These are phyloP conservation scores for Fregata magnificens DNA, from an alignment of 2,113 vertebrate species.

Conservation along the genomic window DNA sequence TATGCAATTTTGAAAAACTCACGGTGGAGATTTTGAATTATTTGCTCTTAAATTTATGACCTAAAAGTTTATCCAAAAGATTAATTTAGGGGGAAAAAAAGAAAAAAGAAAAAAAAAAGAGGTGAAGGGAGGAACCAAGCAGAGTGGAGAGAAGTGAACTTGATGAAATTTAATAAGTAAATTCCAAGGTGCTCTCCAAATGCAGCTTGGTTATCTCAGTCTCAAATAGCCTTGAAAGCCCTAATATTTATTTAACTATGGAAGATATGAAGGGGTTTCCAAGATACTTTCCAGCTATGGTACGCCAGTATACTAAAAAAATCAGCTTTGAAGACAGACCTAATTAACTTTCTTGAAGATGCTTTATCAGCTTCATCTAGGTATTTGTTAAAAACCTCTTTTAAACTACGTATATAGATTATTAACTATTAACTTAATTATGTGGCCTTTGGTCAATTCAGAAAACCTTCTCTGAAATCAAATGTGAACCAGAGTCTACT, in stretches of 20 bases:
- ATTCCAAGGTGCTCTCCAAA: conserved; percentile 24
- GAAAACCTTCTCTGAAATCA: neutral
- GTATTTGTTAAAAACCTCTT: neutral
- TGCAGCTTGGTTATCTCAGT: neutral
- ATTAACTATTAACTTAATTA: conserved; percentile 5
- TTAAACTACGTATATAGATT: neutral
- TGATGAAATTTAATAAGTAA: conserved; percentile 26
- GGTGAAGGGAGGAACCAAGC: neutral
- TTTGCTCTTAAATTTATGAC: neutral
- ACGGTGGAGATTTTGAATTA: neutral
- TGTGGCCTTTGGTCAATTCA: neutral
- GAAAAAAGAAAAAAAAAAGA: neutral
- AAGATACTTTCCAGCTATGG: neutral
- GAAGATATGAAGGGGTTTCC: neutral
- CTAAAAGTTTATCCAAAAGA: neutral
- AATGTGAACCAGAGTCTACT: neutral
- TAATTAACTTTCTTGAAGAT: conserved; percentile 39
- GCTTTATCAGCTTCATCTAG: conserved; percentile 4
- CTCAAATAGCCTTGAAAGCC: neutral
- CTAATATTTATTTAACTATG: conserved; percentile 11
- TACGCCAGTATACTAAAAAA: neutral
- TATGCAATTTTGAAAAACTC: neutral
- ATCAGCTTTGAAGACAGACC: conserved; percentile 24
- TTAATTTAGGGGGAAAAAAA: neutral
- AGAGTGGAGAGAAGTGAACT: neutral